These are phyloP conservation scores for Byasa hedistus DNA, from an alignment of 2,888 invertebrate genomes.

Conservation along the genomic window DNA sequence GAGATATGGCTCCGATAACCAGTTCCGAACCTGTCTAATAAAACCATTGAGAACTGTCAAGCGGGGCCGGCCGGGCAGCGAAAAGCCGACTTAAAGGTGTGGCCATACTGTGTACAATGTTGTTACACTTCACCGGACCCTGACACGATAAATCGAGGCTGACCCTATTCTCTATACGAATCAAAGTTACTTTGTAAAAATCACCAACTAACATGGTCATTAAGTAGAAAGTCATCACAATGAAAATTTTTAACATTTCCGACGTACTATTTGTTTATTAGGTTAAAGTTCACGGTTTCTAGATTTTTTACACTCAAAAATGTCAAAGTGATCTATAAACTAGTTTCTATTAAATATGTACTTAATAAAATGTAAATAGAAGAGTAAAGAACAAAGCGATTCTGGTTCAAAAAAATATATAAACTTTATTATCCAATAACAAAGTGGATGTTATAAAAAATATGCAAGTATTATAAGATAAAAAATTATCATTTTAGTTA, in stretches of 20 bases:
- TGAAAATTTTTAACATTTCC: background rate
- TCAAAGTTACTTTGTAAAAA: slow-evolving; percentile 3
- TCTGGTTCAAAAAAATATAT: no score
- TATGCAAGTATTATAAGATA: no score
- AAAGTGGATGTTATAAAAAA: no score
- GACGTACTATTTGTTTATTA: background rate
- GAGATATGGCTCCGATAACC: slow-evolving; percentile 19
- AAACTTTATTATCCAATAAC: no score
- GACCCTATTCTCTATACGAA: slow-evolving; percentile 11
- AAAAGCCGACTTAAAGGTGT: slow-evolving; percentile 16
- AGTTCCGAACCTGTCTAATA: slow-evolving; percentile 18
- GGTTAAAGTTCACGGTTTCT: no score
- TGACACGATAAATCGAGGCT: slow-evolving; percentile 24
- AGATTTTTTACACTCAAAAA: no score
- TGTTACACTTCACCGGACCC: slow-evolving; percentile 23
- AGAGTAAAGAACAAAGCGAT: no score
- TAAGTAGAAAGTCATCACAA: background rate
- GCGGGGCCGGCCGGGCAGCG: background rate
- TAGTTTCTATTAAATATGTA: no score
- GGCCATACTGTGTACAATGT: slow-evolving; percentile 17
- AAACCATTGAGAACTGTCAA: slow-evolving; percentile 19
- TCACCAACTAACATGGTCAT: background rate
- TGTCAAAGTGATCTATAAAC: no score
- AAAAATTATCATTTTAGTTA: background rate
- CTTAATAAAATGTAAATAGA: no score